phyloP scores from a whole-genome alignment of 1,140 invertebrate species.

The Bilobella aurantiaca region DNA sequence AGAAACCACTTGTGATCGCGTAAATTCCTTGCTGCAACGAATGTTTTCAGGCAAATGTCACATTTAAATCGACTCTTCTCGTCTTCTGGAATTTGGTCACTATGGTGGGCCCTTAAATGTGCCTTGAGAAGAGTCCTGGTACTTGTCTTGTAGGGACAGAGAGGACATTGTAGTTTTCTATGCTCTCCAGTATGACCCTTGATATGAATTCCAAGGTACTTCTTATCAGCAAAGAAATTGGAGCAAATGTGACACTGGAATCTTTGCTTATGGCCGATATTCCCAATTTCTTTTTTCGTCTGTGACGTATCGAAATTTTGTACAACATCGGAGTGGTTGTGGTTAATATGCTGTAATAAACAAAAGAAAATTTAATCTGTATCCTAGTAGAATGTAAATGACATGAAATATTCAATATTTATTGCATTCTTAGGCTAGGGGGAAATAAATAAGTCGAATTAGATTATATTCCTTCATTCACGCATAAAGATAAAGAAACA shows the following conservation, averaged over 20 bases:
- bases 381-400: no score
- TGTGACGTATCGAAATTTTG: not conserved
- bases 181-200: not conserved
- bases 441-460: no score
- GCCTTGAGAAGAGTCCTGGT: not conserved
- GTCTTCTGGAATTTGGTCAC: not conserved
- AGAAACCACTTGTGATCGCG: not conserved
- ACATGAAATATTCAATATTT: no score
- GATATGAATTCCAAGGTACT: not conserved
- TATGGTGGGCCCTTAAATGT: not conserved
- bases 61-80: not conserved
- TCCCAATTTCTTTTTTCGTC: not conserved
- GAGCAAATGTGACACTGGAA: not conserved
- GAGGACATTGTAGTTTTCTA: not conserved
- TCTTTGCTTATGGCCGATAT: not conserved
- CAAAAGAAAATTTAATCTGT: no score
- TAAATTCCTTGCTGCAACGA: not conserved
- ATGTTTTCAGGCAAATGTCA: not conserved
- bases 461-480: no score
- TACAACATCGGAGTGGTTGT: not conserved
- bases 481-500: no score
- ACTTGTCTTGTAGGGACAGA: not conserved
- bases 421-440: no score
- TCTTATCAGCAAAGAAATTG: not conserved
- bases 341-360: no score